Percentiles rank a stretch among this genome's conserved stretches.
These are phyloP conservation scores for Melanostoma mellinum DNA, from an alignment of 2,888 invertebrate genomes.

Conservation along the genomic window DNA sequence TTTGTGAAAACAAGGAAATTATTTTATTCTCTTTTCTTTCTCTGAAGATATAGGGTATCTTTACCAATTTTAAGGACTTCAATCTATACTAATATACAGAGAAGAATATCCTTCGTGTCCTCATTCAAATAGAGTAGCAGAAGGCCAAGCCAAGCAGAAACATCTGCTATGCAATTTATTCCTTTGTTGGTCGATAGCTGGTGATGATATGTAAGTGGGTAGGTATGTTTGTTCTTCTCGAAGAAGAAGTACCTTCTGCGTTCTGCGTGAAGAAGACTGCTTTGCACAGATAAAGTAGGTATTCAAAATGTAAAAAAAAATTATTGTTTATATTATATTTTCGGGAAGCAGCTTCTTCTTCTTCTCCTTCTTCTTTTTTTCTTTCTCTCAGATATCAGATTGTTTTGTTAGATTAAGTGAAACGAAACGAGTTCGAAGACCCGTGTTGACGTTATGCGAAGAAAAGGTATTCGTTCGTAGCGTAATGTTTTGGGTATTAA, in stretches of 20 bases:
- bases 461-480: no score
- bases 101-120: constrained; percentile 31
- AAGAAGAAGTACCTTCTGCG: constrained; percentile 17
- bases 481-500: constrained; percentile 3
- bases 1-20: constrained; percentile 28
- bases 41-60: background rate
- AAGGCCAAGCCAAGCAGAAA: constrained; percentile 27
- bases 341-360: background rate
- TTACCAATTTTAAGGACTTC: constrained; percentile 42
- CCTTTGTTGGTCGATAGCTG: constrained; percentile 47
- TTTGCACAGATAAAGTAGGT: constrained; percentile 49
- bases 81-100: background rate
- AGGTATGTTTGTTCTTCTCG: no score
- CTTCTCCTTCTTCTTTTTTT: background rate
- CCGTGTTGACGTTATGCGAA: background rate
- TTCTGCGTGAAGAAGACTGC: constrained; percentile 32
- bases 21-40: constrained; percentile 9
- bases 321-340: constrained; percentile 12
- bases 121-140: constrained; percentile 25
- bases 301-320: constrained; percentile 20
- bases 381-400: background rate
- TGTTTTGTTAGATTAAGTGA: constrained; percentile 44
- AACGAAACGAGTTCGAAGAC: constrained; percentile 17
- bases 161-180: constrained; percentile 61
- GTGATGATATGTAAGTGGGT: constrained; percentile 1